Evolutionary conservation across 2,113 vertebrate species (phyloP).

Genomic region (Chascanopsetta lugubris): DNA sequence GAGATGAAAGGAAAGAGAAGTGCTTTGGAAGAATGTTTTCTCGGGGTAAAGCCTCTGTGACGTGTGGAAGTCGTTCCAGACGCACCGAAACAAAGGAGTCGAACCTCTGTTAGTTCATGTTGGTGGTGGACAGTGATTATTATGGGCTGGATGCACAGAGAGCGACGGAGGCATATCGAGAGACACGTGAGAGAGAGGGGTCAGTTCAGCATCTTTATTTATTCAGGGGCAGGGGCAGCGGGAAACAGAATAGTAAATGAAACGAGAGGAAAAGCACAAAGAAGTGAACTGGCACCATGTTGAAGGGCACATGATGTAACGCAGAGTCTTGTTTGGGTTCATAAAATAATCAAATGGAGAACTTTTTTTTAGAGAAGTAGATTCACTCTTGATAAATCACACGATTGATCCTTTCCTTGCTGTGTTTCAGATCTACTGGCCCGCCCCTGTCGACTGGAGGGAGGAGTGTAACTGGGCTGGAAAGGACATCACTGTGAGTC

Average conservation of each 20-base stretch:
- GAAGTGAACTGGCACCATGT: not conserved
- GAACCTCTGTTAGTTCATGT: constrained; percentile 27
- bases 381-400: not conserved
- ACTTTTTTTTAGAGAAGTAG: not conserved
- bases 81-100: no score
- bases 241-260: no score
- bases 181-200: not conserved
- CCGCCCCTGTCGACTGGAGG: constrained; percentile 94
- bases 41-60: not conserved
- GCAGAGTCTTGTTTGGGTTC: not conserved
- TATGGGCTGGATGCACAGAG: no score
- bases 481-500: constrained; percentile 95
- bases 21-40: not conserved
- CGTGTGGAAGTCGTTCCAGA: not conserved
- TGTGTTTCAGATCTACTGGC: constrained; percentile 91
- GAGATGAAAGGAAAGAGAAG: constrained; percentile 17
- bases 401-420: constrained; percentile 30
- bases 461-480: constrained; percentile 99
- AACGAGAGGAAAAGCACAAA: no score
- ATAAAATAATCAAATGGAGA: no score
- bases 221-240: no score
- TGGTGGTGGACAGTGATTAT: constrained; percentile 33
- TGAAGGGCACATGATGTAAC: not conserved
- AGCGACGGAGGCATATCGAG: not conserved
- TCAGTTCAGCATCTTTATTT: no score